phyloP scores from a whole-genome alignment of 23 tunicate species.

The Ciona savignyi region DNA sequence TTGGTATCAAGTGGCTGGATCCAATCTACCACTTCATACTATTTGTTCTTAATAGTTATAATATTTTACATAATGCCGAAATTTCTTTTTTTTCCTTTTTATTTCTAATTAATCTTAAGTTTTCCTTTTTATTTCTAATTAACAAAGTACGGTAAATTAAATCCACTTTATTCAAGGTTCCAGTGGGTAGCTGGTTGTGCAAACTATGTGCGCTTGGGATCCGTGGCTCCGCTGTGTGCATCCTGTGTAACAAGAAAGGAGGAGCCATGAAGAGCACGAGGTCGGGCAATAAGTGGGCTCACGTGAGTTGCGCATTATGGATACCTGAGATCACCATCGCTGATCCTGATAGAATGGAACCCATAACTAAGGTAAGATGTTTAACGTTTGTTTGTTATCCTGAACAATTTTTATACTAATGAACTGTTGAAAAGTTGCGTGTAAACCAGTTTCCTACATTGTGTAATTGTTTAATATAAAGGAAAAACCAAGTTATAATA shows the following conservation, averaged over 20 bases:
- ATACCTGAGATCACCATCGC: slow-evolving; percentile 78
- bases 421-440: too few relatives aligned
- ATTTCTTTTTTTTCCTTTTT: not conserved
- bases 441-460: too few relatives aligned
- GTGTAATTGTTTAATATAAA: too few relatives aligned
- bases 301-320: slow-evolving; percentile 90
- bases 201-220: slow-evolving; percentile 70
- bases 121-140: not conserved
- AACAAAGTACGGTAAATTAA: too few relatives aligned
- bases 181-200: slow-evolving; percentile 81
- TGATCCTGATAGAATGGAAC: slow-evolving; percentile 84
- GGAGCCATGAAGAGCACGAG: slow-evolving; percentile 95
- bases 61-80: too few relatives aligned
- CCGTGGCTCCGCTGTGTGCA: slow-evolving; percentile 66
- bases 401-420: too few relatives aligned
- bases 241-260: slow-evolving; percentile 66
- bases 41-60: too few relatives aligned
- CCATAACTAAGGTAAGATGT: slow-evolving; percentile 56
- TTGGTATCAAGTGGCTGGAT: slow-evolving; percentile 13
- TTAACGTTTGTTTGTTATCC: too few relatives aligned
- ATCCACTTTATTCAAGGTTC: too few relatives aligned
- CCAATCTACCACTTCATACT: too few relatives aligned
- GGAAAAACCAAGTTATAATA: too few relatives aligned
- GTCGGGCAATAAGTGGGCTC: slow-evolving; percentile 84
- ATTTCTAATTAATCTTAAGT: slow-evolving; percentile 1